These are phyloP conservation scores for Galemys pyrenaicus DNA, from an alignment of 2,113 vertebrate genomes.

Conservation along the genomic window DNA sequence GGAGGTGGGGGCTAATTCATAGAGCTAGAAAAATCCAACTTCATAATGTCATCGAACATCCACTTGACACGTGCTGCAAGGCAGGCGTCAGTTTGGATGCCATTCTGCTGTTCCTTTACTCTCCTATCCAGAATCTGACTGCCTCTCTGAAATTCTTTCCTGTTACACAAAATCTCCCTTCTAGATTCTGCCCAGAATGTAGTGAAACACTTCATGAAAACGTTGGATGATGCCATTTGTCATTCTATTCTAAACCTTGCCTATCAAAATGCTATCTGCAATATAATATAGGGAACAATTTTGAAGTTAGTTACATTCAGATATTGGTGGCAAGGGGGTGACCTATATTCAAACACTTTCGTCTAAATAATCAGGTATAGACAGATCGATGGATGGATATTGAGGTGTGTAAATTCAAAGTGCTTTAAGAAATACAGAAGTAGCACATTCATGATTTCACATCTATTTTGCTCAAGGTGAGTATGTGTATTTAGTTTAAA, in stretches of 20 bases:
- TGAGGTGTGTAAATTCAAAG: not conserved
- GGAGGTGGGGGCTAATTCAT: not conserved
- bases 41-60: not conserved
- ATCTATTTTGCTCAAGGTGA: not conserved
- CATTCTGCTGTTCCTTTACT: rapidly evolving
- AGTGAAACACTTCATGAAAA: not conserved
- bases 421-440: not conserved
- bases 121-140: not conserved
- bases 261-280: not conserved
- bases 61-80: rapidly evolving
- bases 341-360: not conserved
- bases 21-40: not conserved
- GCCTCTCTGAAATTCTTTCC: not conserved
- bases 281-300: not conserved
- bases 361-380: not conserved
- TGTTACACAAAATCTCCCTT: not conserved
- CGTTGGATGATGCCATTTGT: not conserved
- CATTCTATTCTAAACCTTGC: not conserved
- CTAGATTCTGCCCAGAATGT: not conserved
- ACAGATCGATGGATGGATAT: not conserved
- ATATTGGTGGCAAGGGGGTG: too few relatives aligned
- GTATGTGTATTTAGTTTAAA: not conserved
- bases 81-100: not conserved
- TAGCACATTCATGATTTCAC: not conserved
- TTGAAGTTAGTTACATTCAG: not conserved